These are phyloP conservation scores for Podarcis siculus DNA, from an alignment of 2,797 vertebrate genomes.

Conservation along the genomic window DNA sequence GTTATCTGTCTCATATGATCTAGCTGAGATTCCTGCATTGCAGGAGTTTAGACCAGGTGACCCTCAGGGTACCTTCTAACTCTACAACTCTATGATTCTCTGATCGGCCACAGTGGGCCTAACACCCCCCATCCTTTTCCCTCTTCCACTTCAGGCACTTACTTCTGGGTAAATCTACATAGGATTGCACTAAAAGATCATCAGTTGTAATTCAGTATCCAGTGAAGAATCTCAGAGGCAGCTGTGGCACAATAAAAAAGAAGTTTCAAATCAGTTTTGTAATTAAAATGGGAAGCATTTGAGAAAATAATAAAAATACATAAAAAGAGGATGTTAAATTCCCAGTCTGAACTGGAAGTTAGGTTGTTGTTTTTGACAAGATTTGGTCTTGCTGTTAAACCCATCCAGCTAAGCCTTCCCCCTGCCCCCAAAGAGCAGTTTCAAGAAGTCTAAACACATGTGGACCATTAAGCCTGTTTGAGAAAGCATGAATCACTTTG, in stretches of 20 bases:
- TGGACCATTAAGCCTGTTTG: conserved; percentile 62
- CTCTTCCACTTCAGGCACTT: neutral
- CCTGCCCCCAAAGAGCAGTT: conserved; percentile 13
- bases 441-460: conserved; percentile 60
- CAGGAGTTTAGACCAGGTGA: too few relatives aligned
- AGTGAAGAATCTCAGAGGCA: neutral
- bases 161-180: neutral
- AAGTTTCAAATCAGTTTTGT: neutral
- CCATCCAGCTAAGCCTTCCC: neutral
- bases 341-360: conserved; percentile 20
- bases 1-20: too few relatives aligned
- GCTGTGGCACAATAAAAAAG: neutral
- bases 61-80: too few relatives aligned
- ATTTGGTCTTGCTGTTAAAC: conserved; percentile 50
- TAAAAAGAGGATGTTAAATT: conserved; percentile 36
- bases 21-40: too few relatives aligned
- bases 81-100: too few relatives aligned
- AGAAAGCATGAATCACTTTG: conserved; percentile 34
- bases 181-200: neutral
- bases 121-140: neutral
- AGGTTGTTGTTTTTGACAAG: neutral
- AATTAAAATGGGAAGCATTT: neutral
- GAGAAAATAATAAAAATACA: neutral
- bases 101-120: too few relatives aligned
- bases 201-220: conserved; percentile 36